Evolutionary conservation across 2,113 vertebrate species (phyloP), one percentile per base, ranked within the genome.

Genomic region (Scartelaos histophorus): DNA sequence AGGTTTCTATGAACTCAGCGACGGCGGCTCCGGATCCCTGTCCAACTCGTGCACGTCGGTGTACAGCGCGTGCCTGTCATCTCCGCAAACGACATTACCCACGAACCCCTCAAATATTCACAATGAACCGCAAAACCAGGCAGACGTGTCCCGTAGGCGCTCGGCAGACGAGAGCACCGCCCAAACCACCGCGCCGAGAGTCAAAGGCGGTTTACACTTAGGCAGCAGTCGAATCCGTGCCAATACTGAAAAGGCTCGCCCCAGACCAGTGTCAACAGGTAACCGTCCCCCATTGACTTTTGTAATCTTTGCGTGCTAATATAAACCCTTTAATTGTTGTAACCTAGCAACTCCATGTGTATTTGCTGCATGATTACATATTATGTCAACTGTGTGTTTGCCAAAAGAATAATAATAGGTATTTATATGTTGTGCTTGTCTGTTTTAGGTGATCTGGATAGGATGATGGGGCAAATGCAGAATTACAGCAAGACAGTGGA

Each of bases 1-100:
- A 99, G 97, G 97, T 21, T 99, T 99, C 89, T 99, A 95, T 5
- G 97, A 99, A 81, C 93, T 99, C 69, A 99, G 97, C 0, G 97
- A 99, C 0, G 95, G 91, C 0, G 96, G 95, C 6, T 97, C 96
- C 56, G 95, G 95, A 71, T 99, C 97, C 0, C 87, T 96, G 60
- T 98, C 97, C 62, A 95, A 96, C 75, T 99, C 97, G 19, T 96
- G 96, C 84, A 96, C 95, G 0, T 99, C 97, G 0, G 95, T 99
- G 82, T 96, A 95, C 93, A 97, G 97, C 0, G 96, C 96, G 76
- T 94, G 92, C 73, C 79, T 95, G 38, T 95, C 94, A 0, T 95
- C 95, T 0, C 96, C 95, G 17, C 93, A 94, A 80, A 89, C 92
- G 25, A 94, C 91, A 73, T 88, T 94, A 66, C 82, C 80, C 70